Conservation (phyloP, 2,113 vertebrate species). For the Hydrolagus affinis region DNA sequence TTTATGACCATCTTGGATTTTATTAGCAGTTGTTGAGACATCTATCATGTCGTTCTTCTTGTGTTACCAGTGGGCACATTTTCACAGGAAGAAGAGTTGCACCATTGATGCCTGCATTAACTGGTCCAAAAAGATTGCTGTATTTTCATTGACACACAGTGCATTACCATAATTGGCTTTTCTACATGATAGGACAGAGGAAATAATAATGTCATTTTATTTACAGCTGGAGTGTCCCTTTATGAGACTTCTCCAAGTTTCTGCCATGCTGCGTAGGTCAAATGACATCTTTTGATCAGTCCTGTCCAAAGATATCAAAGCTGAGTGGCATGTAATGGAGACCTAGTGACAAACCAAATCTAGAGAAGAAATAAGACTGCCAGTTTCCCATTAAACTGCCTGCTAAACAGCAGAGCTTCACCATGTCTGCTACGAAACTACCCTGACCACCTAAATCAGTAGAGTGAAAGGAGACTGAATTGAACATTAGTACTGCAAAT, state of each 20-base stretch:
- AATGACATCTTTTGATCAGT: slow-evolving; percentile 99
- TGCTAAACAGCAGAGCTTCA: slow-evolving; percentile 81
- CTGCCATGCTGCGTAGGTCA: slow-evolving; percentile 94
- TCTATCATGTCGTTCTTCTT: slow-evolving; percentile 62
- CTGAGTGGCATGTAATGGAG: slow-evolving; percentile 99
- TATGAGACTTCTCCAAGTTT: slow-evolving; percentile 87
- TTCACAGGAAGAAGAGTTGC: slow-evolving; percentile 64
- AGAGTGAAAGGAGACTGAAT: slow-evolving; percentile 93
- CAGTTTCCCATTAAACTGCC: slow-evolving; percentile 95
- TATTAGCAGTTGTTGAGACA: slow-evolving; percentile 61
- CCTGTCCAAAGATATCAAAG: slow-evolving; percentile 99
- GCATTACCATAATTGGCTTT: slow-evolving; percentile 99
- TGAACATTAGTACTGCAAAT: slow-evolving; percentile 99
- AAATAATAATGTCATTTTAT: slow-evolving; percentile 99
- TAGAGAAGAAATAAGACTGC: slow-evolving; percentile 98
- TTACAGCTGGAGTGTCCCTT: slow-evolving; percentile 96
- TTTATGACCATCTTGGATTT: slow-evolving; percentile 57
- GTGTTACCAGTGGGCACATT: slow-evolving; percentile 62
- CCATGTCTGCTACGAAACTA: slow-evolving; percentile 65
- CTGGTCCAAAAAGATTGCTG: slow-evolving; percentile 78
- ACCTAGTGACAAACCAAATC: slow-evolving; percentile 98
- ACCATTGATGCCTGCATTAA: slow-evolving; percentile 60
- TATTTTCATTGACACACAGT: slow-evolving; percentile 95
- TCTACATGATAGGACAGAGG: slow-evolving; percentile 99
- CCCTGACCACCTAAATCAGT: slow-evolving; percentile 93